phyloP scores from a whole-genome alignment of 2,113 vertebrate genomes.

The Glareola pratincola region DNA sequence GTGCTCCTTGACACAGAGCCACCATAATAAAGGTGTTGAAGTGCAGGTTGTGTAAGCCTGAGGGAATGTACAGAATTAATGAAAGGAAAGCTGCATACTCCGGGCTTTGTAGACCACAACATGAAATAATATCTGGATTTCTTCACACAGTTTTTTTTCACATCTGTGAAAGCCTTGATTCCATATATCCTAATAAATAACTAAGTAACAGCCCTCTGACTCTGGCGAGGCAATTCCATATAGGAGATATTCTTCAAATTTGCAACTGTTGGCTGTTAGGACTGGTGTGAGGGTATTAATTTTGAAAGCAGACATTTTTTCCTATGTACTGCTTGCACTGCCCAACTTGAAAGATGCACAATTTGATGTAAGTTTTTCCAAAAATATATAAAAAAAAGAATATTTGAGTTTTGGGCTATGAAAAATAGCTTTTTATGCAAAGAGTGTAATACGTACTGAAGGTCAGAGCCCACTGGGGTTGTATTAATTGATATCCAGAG shows the following conservation, averaged over 20 bases:
- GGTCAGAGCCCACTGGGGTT: not conserved
- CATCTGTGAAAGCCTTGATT: not conserved
- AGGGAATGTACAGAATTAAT: conserved; percentile 4
- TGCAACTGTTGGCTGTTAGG: not conserved
- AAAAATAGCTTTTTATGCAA: not conserved
- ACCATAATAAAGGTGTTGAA: conserved; percentile 8
- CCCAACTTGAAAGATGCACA: not conserved
- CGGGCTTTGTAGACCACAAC: not conserved
- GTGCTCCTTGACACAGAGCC: not conserved
- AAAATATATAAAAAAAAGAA: not conserved
- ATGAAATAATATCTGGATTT: conserved; percentile 21
- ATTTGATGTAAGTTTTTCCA: not conserved
- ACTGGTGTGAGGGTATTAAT: not conserved
- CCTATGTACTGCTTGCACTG: not conserved
- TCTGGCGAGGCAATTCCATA: not conserved
- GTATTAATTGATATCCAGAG: not conserved
- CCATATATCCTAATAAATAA: conserved; percentile 5
- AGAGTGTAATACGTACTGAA: not conserved
- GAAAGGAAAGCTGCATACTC: not conserved
- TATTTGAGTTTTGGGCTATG: not conserved
- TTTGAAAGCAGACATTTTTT: not conserved
- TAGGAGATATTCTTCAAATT: conserved; percentile 3
- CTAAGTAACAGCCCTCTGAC: conserved; percentile 1
- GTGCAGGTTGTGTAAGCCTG: not conserved
- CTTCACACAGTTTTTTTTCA: not conserved